Evolutionary conservation across 2,113 vertebrate species (phyloP).

Genomic region (Theristicus caerulescens): DNA sequence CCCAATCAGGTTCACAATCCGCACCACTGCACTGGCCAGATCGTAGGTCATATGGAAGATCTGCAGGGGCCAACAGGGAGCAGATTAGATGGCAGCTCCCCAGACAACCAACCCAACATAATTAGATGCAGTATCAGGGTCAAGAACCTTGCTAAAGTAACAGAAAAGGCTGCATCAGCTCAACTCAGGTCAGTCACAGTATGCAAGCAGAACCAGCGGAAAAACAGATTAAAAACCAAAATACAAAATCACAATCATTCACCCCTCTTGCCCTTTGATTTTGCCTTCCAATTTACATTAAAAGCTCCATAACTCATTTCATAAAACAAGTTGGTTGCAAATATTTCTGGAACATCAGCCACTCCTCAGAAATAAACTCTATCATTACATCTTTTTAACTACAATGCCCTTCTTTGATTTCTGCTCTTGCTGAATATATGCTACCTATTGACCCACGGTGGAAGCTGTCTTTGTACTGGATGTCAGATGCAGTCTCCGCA

Average conservation of each 20-base stretch:
- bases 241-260: not conserved
- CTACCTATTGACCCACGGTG: not conserved
- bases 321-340: not conserved
- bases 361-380: not conserved
- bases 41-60: constrained; percentile 99
- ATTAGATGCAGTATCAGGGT: not conserved
- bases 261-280: not conserved
- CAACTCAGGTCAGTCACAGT: not conserved
- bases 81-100: not conserved
- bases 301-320: not conserved
- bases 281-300: not conserved
- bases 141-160: not conserved
- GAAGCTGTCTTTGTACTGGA: not conserved
- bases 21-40: constrained; percentile 93
- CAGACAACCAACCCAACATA: not conserved
- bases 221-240: not conserved
- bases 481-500: not conserved
- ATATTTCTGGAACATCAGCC: not conserved
- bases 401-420: constrained; percentile 1
- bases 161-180: not conserved
- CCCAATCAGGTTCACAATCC: constrained; percentile 95
- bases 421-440: not conserved
- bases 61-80: constrained; percentile 66
- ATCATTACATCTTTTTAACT: not conserved
- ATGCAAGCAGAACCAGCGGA: not conserved